A percentile compares a stretch with the other conserved stretches of the same genome.
Evolutionary conservation across 2,113 vertebrate genomes (phyloP).

Genomic region (Paramisgurnus dabryanus): DNA sequence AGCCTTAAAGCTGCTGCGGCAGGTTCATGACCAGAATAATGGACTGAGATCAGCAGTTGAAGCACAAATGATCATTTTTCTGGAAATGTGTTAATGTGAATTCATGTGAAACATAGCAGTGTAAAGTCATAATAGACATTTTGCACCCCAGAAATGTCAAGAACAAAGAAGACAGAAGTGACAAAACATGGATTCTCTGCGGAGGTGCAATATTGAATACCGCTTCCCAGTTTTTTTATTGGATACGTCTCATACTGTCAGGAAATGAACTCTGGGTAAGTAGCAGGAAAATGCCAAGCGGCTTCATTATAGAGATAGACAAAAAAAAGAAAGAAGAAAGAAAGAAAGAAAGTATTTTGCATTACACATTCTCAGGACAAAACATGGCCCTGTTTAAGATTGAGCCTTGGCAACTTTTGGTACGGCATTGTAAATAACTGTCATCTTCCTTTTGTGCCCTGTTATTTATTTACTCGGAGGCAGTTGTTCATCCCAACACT

Average conservation of each 20-base stretch:
- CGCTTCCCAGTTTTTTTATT: conserved; percentile 59
- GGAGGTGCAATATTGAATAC: conserved; percentile 56
- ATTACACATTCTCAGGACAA: not conserved
- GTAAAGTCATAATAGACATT: conserved; percentile 61
- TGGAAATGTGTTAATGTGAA: conserved; percentile 66
- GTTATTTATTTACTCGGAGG: conserved; percentile 54
- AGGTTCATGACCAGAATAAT: conserved; percentile 62
- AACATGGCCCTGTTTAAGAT: not conserved
- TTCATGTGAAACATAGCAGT: conserved; percentile 67
- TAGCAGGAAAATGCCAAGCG: conserved; percentile 38
- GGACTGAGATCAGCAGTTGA: conserved; percentile 54
- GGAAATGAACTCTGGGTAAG: conserved; percentile 49
- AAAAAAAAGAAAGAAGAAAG: conserved; percentile 20
- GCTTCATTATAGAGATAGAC: conserved; percentile 48
- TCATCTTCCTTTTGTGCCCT: conserved; percentile 28
- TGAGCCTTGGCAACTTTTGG: not conserved
- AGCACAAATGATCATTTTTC: conserved; percentile 60
- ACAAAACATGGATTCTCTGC: conserved; percentile 60
- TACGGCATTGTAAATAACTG: conserved; percentile 40
- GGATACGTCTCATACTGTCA: conserved; percentile 51
- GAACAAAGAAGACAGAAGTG: conserved; percentile 54
- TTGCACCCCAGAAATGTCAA: conserved; percentile 72
- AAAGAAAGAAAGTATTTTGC: conserved; percentile 10
- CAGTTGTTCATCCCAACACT: conserved; percentile 25
- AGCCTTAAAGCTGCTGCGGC: conserved; percentile 59